Evolutionary conservation across 1,140 invertebrate species (phyloP).

Genomic region (Carposina sasakii): DNA sequence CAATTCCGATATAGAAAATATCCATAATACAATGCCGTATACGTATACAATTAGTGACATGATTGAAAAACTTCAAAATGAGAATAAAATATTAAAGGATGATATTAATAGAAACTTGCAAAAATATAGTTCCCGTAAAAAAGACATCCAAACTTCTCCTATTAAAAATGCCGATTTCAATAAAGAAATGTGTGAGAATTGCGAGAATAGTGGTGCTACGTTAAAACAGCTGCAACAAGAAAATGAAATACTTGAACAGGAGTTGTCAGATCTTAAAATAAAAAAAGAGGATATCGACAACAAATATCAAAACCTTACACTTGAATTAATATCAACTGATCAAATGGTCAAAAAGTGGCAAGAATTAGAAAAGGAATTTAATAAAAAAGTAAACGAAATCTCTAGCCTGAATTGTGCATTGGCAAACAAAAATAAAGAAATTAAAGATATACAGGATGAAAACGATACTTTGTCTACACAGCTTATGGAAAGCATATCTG

Average conservation of each 20-base stretch:
- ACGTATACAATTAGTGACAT: conserved; percentile 3
- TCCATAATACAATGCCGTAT: no score
- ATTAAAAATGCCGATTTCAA: conserved; percentile 19
- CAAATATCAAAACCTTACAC: conserved; percentile 41
- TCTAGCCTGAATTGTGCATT: conserved; percentile 31
- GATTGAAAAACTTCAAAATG: conserved; percentile 23
- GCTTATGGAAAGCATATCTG: conserved; percentile 52
- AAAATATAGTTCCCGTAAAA: background rate
- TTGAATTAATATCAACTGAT: conserved; percentile 40
- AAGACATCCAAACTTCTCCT: conserved; percentile 29
- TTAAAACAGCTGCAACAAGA: conserved; percentile 13
- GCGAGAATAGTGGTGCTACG: conserved; percentile 20
- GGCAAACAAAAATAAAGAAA: conserved; percentile 28
- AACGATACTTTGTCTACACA: conserved; percentile 54
- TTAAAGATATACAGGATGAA: conserved; percentile 51
- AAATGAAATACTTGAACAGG: conserved; percentile 30
- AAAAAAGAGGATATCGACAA: conserved; percentile 37
- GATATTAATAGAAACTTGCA: conserved; percentile 16
- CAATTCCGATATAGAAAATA: no score
- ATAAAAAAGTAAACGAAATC: conserved; percentile 33
- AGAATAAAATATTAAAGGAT: conserved; percentile 42
- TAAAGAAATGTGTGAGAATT: conserved; percentile 19
- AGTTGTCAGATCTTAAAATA: conserved; percentile 30
- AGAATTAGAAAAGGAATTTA: conserved; percentile 41
- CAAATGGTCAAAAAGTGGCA: conserved; percentile 35